These are phyloP conservation scores for Polydrusus pterygomalis DNA, from an alignment of 2,888 invertebrate genomes.

Conservation along the genomic window DNA sequence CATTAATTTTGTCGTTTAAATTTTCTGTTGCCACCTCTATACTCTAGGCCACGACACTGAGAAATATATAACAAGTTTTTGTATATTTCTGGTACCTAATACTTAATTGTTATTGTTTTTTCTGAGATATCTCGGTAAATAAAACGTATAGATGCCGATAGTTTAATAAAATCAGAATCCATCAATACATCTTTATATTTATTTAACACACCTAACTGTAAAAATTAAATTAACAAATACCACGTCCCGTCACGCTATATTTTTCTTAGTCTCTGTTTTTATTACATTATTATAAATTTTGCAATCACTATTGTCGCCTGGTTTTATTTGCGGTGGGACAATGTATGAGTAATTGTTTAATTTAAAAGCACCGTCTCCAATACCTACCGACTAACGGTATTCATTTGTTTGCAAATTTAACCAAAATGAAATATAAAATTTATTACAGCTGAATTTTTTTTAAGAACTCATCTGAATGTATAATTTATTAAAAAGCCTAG, in stretches of 20 bases:
- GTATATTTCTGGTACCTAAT: too few relatives aligned
- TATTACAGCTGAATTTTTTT: background rate
- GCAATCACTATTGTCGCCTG: background rate
- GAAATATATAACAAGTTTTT: too few relatives aligned
- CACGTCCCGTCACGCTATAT: background rate
- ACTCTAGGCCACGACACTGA: too few relatives aligned
- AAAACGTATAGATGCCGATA: too few relatives aligned
- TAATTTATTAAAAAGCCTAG: background rate
- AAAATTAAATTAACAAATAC: constrained; percentile 20
- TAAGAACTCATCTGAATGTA: background rate
- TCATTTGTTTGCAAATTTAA: constrained; percentile 40
- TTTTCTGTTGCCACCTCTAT: too few relatives aligned
- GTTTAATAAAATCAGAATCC: too few relatives aligned
- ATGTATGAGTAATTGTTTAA: constrained; percentile 30
- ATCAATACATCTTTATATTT: background rate
- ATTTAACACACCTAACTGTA: background rate
- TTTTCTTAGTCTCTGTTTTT: constrained; percentile 17
- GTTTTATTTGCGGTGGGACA: constrained; percentile 14
- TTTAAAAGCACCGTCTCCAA: constrained; percentile 22
- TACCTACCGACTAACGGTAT: constrained; percentile 28
- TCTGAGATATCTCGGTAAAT: too few relatives aligned
- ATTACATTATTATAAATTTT: constrained; percentile 11
- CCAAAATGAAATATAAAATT: constrained; percentile 27
- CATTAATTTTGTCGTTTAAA: too few relatives aligned
- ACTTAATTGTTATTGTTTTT: too few relatives aligned